A percentile compares a stretch with the other conserved stretches of the same genome.
Conservation (phyloP, 1,140 invertebrate genomes). For the Adoxophyes honmai region DNA sequence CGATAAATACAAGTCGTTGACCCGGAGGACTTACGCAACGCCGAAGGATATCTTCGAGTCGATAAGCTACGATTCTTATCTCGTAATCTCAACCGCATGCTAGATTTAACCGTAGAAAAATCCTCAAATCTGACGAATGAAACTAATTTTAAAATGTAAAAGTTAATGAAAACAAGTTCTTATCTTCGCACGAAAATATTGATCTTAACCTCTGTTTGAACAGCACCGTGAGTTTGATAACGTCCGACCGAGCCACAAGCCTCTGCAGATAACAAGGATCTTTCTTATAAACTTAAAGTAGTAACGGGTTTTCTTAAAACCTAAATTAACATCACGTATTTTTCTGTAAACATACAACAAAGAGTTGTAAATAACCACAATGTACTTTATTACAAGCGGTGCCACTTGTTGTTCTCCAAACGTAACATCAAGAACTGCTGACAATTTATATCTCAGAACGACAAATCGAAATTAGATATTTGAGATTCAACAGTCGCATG, state of each 20-base stretch:
- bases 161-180: constrained; percentile 5
- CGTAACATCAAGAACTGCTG: not conserved
- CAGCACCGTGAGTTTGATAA: constrained; percentile 21
- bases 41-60: constrained; percentile 11
- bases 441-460: not conserved
- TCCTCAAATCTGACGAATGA: not conserved
- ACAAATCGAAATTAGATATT: constrained; percentile 12
- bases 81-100: not conserved
- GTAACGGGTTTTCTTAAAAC: not conserved
- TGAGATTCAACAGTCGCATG: not conserved
- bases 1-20: constrained; percentile 36
- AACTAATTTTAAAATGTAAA: not conserved
- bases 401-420: not conserved
- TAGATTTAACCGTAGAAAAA: not conserved
- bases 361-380: not conserved
- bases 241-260: not conserved
- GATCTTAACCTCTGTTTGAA: constrained; percentile 32
- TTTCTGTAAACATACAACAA: not conserved
- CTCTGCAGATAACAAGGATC: constrained; percentile 1
- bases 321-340: not conserved
- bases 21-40: constrained; percentile 38
- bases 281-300: not conserved
- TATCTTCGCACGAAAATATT: constrained; percentile 30
- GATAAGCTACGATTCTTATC: constrained; percentile 35
- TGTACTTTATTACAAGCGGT: not conserved